These are phyloP conservation scores for Chaetogeoica ovagalla DNA, from an alignment of 2,888 invertebrate species.

Conservation along the genomic window DNA sequence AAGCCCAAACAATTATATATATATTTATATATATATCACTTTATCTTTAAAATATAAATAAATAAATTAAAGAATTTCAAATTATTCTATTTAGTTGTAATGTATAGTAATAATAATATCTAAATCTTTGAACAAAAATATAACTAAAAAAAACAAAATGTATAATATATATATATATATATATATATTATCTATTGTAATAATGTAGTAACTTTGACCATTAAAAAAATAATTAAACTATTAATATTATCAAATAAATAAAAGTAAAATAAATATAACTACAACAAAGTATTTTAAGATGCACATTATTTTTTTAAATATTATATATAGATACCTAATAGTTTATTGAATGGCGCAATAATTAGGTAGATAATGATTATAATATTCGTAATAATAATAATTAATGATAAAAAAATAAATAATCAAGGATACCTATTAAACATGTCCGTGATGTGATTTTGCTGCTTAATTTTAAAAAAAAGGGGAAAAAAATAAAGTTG, in stretches of 20 bases:
- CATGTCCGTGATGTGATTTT: slow-evolving; percentile 43
- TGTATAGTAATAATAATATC: slow-evolving; percentile 27
- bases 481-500: slow-evolving; percentile 1
- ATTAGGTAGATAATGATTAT: slow-evolving; percentile 40
- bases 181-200: slow-evolving; percentile 33
- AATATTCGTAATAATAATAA: slow-evolving; percentile 27
- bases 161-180: slow-evolving; percentile 30
- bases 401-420: slow-evolving; percentile 41
- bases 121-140: slow-evolving; percentile 50
- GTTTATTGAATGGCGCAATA: slow-evolving; percentile 50
- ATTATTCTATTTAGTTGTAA: slow-evolving; percentile 36
- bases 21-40: slow-evolving; percentile 10
- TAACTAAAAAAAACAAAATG: slow-evolving; percentile 40
- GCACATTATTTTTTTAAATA: slow-evolving; percentile 40
- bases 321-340: slow-evolving; percentile 37
- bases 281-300: slow-evolving; percentile 44
- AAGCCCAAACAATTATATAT: slow-evolving; percentile 16
- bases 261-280: slow-evolving; percentile 33
- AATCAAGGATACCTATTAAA: slow-evolving; percentile 35
- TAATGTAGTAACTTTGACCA: slow-evolving; percentile 52
- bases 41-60: slow-evolving; percentile 14
- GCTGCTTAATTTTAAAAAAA: slow-evolving; percentile 23
- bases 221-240: slow-evolving; percentile 48
- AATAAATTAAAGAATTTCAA: slow-evolving; percentile 19
- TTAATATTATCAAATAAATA: slow-evolving; percentile 42